A percentile compares a stretch with the other conserved stretches of the same genome.
phyloP scores from a whole-genome alignment of 2,113 vertebrate genomes.

The Aspidoscelis tigris region DNA sequence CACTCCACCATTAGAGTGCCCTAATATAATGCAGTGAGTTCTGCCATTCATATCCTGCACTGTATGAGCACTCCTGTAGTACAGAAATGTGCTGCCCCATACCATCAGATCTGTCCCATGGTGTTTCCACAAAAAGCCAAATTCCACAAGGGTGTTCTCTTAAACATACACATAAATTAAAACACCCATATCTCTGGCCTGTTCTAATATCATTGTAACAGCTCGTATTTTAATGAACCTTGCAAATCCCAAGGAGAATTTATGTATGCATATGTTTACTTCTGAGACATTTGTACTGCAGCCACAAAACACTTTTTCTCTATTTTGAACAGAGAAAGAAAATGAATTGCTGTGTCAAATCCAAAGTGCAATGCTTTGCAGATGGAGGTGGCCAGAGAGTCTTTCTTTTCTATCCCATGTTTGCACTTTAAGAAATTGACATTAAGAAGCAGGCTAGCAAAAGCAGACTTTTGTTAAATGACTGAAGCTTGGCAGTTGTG shows the following conservation, averaged over 20 bases:
- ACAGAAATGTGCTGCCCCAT: no score
- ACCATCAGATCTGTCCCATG: no score
- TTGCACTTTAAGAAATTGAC: constrained; percentile 70
- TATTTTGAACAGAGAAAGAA: constrained; percentile 53
- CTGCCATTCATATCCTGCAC: no score
- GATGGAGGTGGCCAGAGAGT: constrained; percentile 36
- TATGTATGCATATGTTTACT: neutral
- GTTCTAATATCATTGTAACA: neutral
- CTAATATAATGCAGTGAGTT: no score
- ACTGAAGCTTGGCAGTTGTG: constrained; percentile 64
- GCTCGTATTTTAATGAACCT: neutral
- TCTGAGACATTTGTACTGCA: neutral
- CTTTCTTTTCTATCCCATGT: constrained; percentile 40
- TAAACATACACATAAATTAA: neutral
- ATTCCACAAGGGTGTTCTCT: no score
- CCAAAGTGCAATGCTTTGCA: constrained; percentile 45
- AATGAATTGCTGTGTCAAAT: constrained; percentile 54
- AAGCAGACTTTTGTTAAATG: constrained; percentile 72
- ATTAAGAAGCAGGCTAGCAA: constrained; percentile 55
- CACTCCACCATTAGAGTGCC: no score
- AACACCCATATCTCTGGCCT: neutral
- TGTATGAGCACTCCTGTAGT: no score
- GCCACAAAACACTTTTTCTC: constrained; percentile 8
- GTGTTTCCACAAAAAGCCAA: no score
- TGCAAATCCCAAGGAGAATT: neutral